Evolutionary conservation across 2,888 invertebrate genomes (phyloP).

Genomic region (Euproctis similis): DNA sequence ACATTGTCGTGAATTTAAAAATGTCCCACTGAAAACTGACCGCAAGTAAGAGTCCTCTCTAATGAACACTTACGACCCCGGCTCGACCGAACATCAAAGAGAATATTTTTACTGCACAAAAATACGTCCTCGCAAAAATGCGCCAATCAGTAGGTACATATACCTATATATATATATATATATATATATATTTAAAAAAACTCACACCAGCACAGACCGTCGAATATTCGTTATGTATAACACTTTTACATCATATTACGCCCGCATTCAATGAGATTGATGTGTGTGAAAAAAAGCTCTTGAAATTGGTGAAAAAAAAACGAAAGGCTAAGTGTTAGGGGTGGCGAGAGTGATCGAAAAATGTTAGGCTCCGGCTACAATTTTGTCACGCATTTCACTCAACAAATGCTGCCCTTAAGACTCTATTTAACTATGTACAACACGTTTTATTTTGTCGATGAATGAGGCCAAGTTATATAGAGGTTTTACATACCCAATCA

Average conservation of each 20-base stretch:
- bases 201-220: slow-evolving; percentile 27
- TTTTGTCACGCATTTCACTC: slow-evolving; percentile 71
- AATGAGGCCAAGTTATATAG: too few species aligned
- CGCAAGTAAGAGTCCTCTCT: too few species aligned
- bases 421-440: too few species aligned
- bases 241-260: slow-evolving; percentile 61
- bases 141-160: slow-evolving; percentile 5
- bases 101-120: too few species aligned
- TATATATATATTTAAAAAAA: slow-evolving; percentile 31
- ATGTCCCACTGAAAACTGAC: too few species aligned
- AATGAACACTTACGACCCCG: too few species aligned
- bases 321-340: slow-evolving; percentile 71
- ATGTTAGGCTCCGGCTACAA: slow-evolving; percentile 55
- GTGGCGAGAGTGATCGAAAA: slow-evolving; percentile 66
- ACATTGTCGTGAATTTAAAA: too few species aligned
- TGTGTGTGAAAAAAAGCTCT: slow-evolving; percentile 68
- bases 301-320: slow-evolving; percentile 74
- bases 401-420: slow-evolving; percentile 70
- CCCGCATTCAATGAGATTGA: slow-evolving; percentile 65
- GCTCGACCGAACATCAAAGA: too few species aligned
- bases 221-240: slow-evolving; percentile 36
- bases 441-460: too few species aligned
- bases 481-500: too few species aligned
- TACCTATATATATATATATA: slow-evolving; percentile 1
- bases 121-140: slow-evolving; percentile 17